phyloP scores from a whole-genome alignment of 2,797 vertebrate species.

The Eulemur rubriventer region DNA sequence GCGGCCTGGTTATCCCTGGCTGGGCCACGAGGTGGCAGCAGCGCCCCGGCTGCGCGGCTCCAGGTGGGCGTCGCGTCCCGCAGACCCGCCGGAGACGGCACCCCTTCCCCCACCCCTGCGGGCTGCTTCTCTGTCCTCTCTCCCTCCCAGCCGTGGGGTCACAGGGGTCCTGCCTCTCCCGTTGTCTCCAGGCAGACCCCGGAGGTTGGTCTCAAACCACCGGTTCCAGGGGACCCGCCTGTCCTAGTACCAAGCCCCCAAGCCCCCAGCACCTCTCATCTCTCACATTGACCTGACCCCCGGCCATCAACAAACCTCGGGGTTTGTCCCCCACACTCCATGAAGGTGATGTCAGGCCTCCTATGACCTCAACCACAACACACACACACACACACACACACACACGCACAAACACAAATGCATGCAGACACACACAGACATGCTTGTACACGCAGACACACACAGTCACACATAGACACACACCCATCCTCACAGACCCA shows the following conservation, averaged over 20 bases:
- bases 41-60: background rate
- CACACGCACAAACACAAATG: background rate
- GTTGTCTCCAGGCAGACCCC: background rate
- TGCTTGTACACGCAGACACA: background rate
- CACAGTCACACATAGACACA: background rate
- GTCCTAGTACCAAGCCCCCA: background rate
- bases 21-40: constrained; percentile 40
- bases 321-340: fast-evolving
- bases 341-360: background rate
- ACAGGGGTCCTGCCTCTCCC: background rate
- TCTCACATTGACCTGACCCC: background rate
- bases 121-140: background rate
- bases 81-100: fast-evolving
- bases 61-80: fast-evolving
- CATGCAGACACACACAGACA: background rate
- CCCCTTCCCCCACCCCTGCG: background rate
- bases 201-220: background rate
- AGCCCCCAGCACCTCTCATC: too few species aligned
- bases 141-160: too few species aligned
- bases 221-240: background rate
- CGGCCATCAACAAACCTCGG: background rate
- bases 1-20: background rate
- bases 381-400: background rate
- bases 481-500: background rate
- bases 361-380: background rate